Percentiles rank a stretch among this genome's conserved stretches.
phyloP scores from a whole-genome alignment of 2,888 invertebrate genomes.

The Pseudococcus longispinus region DNA sequence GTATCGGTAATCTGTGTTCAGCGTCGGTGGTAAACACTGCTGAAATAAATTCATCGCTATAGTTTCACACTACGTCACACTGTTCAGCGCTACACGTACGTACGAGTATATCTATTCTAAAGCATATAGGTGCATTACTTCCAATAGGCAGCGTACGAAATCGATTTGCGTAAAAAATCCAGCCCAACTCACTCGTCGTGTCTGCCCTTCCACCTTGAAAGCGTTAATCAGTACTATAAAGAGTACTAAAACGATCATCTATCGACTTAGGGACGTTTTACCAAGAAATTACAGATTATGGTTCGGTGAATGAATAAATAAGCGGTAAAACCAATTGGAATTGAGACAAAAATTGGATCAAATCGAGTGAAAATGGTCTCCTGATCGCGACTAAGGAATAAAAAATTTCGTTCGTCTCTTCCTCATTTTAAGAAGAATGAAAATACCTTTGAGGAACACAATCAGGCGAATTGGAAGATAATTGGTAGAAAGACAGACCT shows the following conservation, averaged over 20 bases:
- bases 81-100: not conserved
- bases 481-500: too few species aligned
- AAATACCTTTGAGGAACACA: too few species aligned
- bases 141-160: not conserved
- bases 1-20: slow-evolving; percentile 11
- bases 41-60: slow-evolving; percentile 16
- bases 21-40: not conserved
- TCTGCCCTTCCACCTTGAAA: not conserved
- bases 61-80: not conserved
- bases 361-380: not conserved
- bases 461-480: too few species aligned
- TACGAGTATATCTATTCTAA: not conserved
- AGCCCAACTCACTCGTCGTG: not conserved
- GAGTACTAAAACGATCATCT: not conserved
- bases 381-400: not conserved
- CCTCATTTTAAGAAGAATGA: too few species aligned
- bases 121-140: slow-evolving; percentile 9
- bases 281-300: too few species aligned
- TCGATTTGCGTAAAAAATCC: not conserved
- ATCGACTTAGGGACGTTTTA: not conserved
- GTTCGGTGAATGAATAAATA: too few species aligned
- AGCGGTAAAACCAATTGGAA: too few species aligned
- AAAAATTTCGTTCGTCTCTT: too few species aligned
- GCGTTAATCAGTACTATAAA: not conserved
- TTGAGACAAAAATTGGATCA: not conserved